Evolutionary conservation across 2,888 invertebrate species (phyloP).

Genomic region (Drosophila demipolita): DNA sequence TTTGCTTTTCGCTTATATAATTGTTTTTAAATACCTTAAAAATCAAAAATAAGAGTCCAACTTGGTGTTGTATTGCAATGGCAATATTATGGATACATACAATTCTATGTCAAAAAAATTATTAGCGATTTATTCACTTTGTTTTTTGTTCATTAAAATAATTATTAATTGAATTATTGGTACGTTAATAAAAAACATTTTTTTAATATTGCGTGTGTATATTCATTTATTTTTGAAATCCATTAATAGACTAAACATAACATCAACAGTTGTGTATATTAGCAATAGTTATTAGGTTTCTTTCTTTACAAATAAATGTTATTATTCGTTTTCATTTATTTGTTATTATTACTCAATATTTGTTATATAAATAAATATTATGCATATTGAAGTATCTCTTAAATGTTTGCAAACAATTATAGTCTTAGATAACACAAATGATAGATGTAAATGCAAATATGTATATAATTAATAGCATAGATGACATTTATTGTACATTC

Average conservation of each 20-base stretch:
- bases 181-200: neutral
- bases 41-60: neutral
- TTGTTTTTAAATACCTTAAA: neutral
- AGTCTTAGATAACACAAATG: slow-evolving; percentile 79
- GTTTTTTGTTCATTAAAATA: neutral
- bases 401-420: slow-evolving; percentile 76
- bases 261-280: slow-evolving; percentile 83
- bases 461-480: slow-evolving; percentile 45
- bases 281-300: slow-evolving; percentile 68
- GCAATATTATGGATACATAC: neutral
- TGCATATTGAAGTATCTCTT: slow-evolving; percentile 51
- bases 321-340: slow-evolving; percentile 16
- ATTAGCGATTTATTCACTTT: neutral
- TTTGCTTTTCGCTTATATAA: neutral
- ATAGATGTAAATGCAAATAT: slow-evolving; percentile 54
- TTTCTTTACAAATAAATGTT: slow-evolving; percentile 47
- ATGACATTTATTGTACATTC: slow-evolving; percentile 58
- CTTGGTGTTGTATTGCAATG: neutral
- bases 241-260: slow-evolving; percentile 81
- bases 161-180: neutral
- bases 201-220: slow-evolving; percentile 51
- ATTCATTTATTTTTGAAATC: slow-evolving; percentile 75
- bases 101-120: neutral
- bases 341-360: slow-evolving; percentile 32
- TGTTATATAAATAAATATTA: slow-evolving; percentile 66